Conservation (phyloP, 2,797 vertebrate species). For the Ceryle rudis region DNA sequence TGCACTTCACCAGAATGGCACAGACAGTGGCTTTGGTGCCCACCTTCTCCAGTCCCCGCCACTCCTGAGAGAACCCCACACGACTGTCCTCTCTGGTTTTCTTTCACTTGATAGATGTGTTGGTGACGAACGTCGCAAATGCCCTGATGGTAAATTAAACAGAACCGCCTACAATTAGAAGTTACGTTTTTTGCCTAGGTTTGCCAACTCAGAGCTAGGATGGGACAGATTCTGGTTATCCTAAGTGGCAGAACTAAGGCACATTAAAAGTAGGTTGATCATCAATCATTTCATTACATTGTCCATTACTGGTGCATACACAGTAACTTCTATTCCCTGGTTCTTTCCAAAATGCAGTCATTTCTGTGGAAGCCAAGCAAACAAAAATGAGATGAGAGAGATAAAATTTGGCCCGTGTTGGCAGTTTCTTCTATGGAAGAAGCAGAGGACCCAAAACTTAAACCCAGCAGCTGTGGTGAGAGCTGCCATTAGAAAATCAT, state of each 20-base stretch:
- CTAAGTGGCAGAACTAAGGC: not conserved
- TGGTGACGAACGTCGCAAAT: not conserved
- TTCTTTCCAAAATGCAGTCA: not conserved
- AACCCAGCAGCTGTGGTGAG: not conserved
- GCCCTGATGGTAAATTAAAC: not conserved
- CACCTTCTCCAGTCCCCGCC: not conserved
- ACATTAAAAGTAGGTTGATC: not conserved
- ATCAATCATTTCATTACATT: not conserved
- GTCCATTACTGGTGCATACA: not conserved
- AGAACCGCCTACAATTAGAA: not conserved
- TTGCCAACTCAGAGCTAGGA: not conserved
- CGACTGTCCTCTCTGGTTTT: not conserved
- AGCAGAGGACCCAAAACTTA: not conserved
- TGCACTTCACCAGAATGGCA: not conserved
- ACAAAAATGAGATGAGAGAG: not conserved
- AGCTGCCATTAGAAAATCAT: not conserved
- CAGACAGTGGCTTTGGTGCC: not conserved
- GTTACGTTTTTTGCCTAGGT: not conserved
- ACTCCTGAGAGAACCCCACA: not conserved
- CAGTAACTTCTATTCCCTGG: not conserved
- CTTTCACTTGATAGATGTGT: not conserved
- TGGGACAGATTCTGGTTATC: not conserved
- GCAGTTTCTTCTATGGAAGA: not conserved
- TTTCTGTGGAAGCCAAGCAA: not conserved
- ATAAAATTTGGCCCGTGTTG: not conserved